These are phyloP conservation scores for Aptenodytes forsteri DNA, from an alignment of 2,113 vertebrate genomes.

Conservation along the genomic window DNA sequence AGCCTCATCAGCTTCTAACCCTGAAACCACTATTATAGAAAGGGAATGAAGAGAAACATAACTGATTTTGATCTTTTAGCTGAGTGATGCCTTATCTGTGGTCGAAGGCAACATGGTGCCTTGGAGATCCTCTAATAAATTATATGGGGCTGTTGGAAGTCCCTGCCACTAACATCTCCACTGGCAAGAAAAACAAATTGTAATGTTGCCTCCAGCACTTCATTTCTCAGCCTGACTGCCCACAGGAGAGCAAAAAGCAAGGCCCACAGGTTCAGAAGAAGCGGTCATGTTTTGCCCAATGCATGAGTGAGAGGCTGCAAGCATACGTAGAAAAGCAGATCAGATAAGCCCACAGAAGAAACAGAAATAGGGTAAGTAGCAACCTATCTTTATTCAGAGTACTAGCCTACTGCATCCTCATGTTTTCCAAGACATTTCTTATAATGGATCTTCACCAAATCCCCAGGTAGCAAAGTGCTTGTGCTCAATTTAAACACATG, in stretches of 20 bases:
- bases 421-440: not conserved
- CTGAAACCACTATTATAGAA: not conserved
- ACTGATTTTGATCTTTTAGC: not conserved
- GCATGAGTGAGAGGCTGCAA: not conserved
- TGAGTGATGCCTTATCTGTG: not conserved
- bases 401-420: not conserved
- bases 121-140: not conserved
- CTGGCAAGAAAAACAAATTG: not conserved
- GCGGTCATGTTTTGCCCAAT: rapidly evolving
- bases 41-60: not conserved
- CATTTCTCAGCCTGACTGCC: not conserved
- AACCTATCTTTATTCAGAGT: not conserved
- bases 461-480: not conserved
- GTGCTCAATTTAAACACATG: not conserved
- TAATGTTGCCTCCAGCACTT: rapidly evolving
- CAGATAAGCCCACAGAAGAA: not conserved
- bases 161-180: not conserved
- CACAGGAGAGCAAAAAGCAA: not conserved
- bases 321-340: not conserved
- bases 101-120: not conserved
- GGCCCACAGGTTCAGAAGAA: not conserved
- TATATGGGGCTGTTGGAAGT: not conserved
- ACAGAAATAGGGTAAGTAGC: not conserved
- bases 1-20: not conserved
- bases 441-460: not conserved